These are phyloP conservation scores for Apoda limacodes DNA, from an alignment of 2,888 invertebrate species.

Conservation along the genomic window DNA sequence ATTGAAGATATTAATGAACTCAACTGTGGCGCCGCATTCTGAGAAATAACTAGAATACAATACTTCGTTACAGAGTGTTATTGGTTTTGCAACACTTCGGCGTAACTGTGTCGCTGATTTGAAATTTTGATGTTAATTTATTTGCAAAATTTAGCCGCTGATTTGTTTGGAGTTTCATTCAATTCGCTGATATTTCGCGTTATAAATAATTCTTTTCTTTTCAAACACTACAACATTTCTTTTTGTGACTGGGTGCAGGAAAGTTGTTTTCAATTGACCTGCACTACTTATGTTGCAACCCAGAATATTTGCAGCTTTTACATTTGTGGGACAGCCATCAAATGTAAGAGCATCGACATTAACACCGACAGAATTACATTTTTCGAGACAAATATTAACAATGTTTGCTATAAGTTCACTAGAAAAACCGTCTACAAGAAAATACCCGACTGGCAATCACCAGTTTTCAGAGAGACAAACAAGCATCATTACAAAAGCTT, in stretches of 20 bases:
- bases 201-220: conserved; percentile 12
- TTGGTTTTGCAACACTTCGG: too few relatives aligned
- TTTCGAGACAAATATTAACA: conserved; percentile 19
- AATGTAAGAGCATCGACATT: conserved; percentile 20
- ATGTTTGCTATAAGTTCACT: conserved; percentile 22
- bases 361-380: conserved; percentile 21
- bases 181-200: too few relatives aligned
- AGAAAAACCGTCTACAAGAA: conserved; percentile 22
- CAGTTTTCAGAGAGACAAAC: conserved; percentile 24
- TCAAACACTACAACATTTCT: conserved; percentile 20
- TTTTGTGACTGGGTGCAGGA: conserved; percentile 19
- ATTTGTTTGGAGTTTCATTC: too few relatives aligned
- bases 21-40: too few relatives aligned
- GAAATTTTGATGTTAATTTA: too few relatives aligned
- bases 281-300: conserved; percentile 19
- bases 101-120: too few relatives aligned
- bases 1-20: too few relatives aligned
- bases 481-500: conserved; percentile 26
- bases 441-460: conserved; percentile 32
- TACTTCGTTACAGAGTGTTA: too few relatives aligned
- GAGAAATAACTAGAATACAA: too few relatives aligned
- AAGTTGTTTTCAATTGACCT: conserved; percentile 18
- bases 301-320: conserved; percentile 16
- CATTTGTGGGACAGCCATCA: conserved; percentile 21
- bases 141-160: too few relatives aligned